Evolutionary conservation across 2,888 invertebrate genomes (phyloP).

Genomic region (Pantelozetes paolii): DNA sequence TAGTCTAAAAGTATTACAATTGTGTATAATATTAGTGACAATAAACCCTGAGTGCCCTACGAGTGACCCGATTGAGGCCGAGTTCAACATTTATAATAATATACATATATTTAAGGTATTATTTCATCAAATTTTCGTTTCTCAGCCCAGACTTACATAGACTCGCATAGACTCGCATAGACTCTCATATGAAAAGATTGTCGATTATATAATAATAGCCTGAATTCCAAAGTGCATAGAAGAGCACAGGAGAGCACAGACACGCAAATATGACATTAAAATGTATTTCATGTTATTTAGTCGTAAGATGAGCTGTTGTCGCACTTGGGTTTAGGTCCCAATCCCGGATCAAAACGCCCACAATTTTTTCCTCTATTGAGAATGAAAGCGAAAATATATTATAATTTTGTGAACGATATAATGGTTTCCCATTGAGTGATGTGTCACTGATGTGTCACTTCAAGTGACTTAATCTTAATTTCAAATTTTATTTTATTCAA

Average conservation of each 20-base stretch:
- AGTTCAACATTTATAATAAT: constrained; percentile 26
- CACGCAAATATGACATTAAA: constrained; percentile 33
- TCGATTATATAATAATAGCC: constrained; percentile 26
- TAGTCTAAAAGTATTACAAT: too few relatives aligned
- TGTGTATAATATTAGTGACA: not conserved
- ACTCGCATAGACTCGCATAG: too few relatives aligned
- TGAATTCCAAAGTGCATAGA: not conserved
- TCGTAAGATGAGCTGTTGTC: constrained; percentile 21
- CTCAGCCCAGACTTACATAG: constrained; percentile 25
- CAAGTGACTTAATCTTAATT: constrained; percentile 19
- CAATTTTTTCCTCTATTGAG: constrained; percentile 28
- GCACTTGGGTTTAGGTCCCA: constrained; percentile 2
- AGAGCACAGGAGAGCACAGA: not conserved
- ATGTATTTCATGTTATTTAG: constrained; percentile 22
- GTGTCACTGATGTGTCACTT: constrained; percentile 30
- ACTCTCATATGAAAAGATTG: constrained; percentile 32
- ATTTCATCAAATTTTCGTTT: constrained; percentile 19
- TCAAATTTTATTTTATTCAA: not conserved
- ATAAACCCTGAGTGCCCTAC: constrained; percentile 17
- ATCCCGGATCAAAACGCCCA: constrained; percentile 33
- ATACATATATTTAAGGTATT: constrained; percentile 28
- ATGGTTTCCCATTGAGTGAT: constrained; percentile 10
- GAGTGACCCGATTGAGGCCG: constrained; percentile 14
- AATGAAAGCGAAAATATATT: constrained; percentile 22
- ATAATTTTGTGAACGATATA: constrained; percentile 19